Evolutionary conservation across 2,888 invertebrate species (phyloP).

Genomic region (Thereva nobilitata): DNA sequence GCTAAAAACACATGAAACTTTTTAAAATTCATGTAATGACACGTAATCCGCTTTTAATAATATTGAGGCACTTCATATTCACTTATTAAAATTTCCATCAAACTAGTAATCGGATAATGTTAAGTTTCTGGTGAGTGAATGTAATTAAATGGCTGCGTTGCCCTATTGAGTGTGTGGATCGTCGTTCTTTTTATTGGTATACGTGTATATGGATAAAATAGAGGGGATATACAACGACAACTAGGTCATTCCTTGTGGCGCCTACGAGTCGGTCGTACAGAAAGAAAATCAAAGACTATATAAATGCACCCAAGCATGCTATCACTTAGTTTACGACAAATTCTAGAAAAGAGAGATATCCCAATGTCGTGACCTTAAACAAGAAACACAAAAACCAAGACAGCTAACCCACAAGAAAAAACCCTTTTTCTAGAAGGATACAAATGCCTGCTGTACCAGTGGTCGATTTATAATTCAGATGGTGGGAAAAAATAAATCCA

Average conservation of each 20-base stretch:
- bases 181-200: too few relatives aligned
- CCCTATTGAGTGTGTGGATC: not conserved
- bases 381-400: constrained; percentile 4
- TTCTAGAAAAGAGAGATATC: too few relatives aligned
- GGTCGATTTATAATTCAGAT: too few relatives aligned
- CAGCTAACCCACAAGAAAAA: not conserved
- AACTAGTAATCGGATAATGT: constrained; percentile 8
- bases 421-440: too few relatives aligned
- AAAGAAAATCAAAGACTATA: constrained; percentile 16
- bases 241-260: constrained; percentile 29
- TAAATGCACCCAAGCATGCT: constrained; percentile 27
- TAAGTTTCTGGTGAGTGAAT: constrained; percentile 1
- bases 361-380: constrained; percentile 17
- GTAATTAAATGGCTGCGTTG: constrained; percentile 9
- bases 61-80: not conserved
- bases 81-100: constrained; percentile 10
- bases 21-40: too few relatives aligned
- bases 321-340: constrained; percentile 20
- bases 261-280: not conserved
- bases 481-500: too few relatives aligned
- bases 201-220: too few relatives aligned
- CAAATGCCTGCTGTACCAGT: too few relatives aligned
- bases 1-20: too few relatives aligned
- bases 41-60: too few relatives aligned
- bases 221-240: not conserved